Percentiles rank a stretch among this genome's conserved stretches.
These are phyloP conservation scores for Nowickia ferox DNA, from an alignment of 2,888 invertebrate genomes.

Conservation along the genomic window DNA sequence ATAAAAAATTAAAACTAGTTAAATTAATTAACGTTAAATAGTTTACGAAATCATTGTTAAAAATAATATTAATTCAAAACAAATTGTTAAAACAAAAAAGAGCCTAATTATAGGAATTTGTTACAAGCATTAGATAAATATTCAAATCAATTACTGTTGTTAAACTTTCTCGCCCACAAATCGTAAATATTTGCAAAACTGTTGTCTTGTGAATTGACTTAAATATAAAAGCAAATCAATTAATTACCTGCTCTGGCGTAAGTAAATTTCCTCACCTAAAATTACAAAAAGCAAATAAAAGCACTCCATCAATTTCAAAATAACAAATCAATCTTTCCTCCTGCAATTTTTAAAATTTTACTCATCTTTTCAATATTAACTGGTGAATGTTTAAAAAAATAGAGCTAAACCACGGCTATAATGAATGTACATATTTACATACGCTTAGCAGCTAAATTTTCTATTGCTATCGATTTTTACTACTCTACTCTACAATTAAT, in stretches of 20 bases:
- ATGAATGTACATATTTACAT: background rate
- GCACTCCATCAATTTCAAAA: conserved; percentile 57
- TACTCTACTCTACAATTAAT: background rate
- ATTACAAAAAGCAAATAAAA: conserved; percentile 35
- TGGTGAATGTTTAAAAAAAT: conserved; percentile 41
- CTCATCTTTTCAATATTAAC: background rate
- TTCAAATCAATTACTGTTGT: conserved; percentile 14
- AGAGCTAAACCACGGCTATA: conserved; percentile 6
- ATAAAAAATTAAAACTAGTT: conserved; percentile 1
- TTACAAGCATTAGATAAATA: conserved; percentile 17
- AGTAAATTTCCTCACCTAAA: conserved; percentile 36
- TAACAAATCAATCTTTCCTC: conserved; percentile 44
- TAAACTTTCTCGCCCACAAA: background rate
- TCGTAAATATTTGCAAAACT: conserved; percentile 20
- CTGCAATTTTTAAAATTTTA: background rate
- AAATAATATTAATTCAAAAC: background rate
- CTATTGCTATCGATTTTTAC: background rate
- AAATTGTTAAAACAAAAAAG: conserved; percentile 19
- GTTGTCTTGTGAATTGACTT: conserved; percentile 50
- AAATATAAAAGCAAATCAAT: conserved; percentile 25
- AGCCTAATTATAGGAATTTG: background rate
- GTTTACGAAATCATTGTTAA: background rate
- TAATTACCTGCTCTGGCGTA: conserved; percentile 53
- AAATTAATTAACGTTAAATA: conserved; percentile 12
- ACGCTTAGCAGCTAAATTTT: background rate